These are phyloP conservation scores for Aromia moschata DNA, from an alignment of 2,888 invertebrate genomes.

Conservation along the genomic window DNA sequence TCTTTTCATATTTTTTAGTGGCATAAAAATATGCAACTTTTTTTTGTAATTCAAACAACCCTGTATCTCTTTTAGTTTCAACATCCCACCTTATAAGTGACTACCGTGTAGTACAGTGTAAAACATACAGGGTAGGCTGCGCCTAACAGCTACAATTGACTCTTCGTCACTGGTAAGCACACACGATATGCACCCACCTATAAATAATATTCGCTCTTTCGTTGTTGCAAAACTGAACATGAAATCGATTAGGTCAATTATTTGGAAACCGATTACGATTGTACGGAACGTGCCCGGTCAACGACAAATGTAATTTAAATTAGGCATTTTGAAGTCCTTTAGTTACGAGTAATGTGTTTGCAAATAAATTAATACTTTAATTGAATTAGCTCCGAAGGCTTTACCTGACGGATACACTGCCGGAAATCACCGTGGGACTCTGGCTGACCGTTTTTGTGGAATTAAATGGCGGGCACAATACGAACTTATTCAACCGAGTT, in stretches of 20 bases:
- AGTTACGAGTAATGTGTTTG: neutral
- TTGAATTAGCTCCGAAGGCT: neutral
- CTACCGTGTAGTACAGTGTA: too few species aligned
- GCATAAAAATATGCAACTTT: too few species aligned
- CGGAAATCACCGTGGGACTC: constrained; percentile 15
- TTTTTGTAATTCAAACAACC: too few species aligned
- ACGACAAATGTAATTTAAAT: neutral
- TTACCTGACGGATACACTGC: constrained; percentile 2
- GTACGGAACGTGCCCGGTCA: too few species aligned
- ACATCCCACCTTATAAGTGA: too few species aligned
- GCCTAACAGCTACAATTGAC: too few species aligned
- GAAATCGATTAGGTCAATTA: neutral
- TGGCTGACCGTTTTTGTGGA: neutral
- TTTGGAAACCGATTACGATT: neutral
- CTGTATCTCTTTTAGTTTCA: too few species aligned
- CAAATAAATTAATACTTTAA: neutral
- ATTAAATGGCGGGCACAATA: neutral
- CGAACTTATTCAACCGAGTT: constrained; percentile 14
- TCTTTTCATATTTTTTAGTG: too few species aligned
- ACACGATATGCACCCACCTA: too few species aligned
- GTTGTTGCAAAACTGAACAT: neutral
- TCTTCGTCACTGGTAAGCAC: too few species aligned
- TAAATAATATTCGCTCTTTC: too few species aligned
- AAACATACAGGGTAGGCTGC: too few species aligned
- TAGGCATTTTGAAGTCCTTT: neutral